phyloP scores from a whole-genome alignment of 2,888 invertebrate genomes.

The Leucophenga montana region DNA sequence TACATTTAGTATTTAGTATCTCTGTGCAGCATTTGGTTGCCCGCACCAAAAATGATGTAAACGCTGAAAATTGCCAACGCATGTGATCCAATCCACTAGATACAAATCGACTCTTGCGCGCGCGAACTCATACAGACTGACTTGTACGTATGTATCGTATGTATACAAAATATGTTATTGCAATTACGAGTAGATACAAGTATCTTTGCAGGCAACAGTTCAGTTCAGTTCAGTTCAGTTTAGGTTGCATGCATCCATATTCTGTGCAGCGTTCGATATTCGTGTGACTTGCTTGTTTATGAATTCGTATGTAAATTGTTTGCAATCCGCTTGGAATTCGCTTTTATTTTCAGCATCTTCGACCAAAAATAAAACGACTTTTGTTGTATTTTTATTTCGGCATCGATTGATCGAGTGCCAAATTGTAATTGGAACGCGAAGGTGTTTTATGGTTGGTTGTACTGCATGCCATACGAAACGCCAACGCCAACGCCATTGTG shows the following conservation, averaged over 20 bases:
- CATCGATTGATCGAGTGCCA: conserved; percentile 62
- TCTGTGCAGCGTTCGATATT: background rate
- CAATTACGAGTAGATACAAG: conserved; percentile 46
- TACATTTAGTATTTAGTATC: too few relatives aligned
- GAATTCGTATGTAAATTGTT: background rate
- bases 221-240: conserved; percentile 33
- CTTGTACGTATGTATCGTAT: too few relatives aligned
- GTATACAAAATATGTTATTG: conserved; percentile 28
- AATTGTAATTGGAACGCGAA: conserved; percentile 69
- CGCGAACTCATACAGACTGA: background rate
- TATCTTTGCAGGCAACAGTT: conserved; percentile 65
- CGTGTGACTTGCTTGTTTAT: background rate
- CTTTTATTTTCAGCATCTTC: conserved; percentile 27
- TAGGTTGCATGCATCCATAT: conserved; percentile 26
- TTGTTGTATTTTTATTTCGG: conserved; percentile 39
- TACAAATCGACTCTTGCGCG: background rate
- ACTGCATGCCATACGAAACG: conserved; percentile 30
- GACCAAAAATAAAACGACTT: conserved; percentile 18
- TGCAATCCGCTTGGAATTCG: conserved; percentile 29
- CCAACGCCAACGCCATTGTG: conserved; percentile 7
- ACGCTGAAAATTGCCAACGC: conserved; percentile 42
- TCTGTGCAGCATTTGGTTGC: conserved; percentile 39
- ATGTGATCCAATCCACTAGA: conserved; percentile 23
- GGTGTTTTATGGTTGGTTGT: conserved; percentile 44
- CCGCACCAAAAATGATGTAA: conserved; percentile 56